A percentile compares a stretch with the other conserved stretches of the same genome.
These are phyloP conservation scores for Saccopteryx leptura DNA, from an alignment of 2,113 vertebrate species.

Conservation along the genomic window DNA sequence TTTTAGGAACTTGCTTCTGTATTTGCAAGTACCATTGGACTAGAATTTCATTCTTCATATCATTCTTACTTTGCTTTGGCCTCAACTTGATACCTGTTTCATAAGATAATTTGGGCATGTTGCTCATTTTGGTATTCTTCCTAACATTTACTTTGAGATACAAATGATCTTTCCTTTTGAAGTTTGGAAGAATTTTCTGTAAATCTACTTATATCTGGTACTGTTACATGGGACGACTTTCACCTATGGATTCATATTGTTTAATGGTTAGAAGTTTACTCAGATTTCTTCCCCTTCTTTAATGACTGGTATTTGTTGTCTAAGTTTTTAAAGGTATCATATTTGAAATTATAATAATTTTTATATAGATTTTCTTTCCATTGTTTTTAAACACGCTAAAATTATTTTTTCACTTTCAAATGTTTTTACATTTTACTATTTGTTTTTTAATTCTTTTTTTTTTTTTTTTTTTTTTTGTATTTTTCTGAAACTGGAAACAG, in stretches of 20 bases:
- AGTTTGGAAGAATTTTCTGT: neutral
- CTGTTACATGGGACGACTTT: neutral
- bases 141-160: neutral
- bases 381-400: neutral
- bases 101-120: neutral
- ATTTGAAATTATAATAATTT: neutral
- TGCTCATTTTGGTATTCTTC: neutral
- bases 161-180: neutral
- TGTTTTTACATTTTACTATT: neutral
- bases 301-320: neutral
- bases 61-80: neutral
- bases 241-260: neutral
- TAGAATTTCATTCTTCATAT: neutral
- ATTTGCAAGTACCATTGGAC: neutral
- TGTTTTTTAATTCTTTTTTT: too few species aligned
- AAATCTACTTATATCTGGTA: neutral
- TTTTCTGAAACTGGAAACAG: too few species aligned
- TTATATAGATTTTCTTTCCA: neutral
- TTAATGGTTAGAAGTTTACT: slow-evolving; percentile 6
- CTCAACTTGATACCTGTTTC: neutral
- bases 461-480: too few species aligned
- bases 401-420: neutral
- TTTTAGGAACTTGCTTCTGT: neutral
- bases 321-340: neutral
- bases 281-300: neutral